A percentile compares a stretch with the other conserved stretches of the same genome.
Conservation (phyloP, 2,888 invertebrate species). For the Clitarchus hookeri region DNA sequence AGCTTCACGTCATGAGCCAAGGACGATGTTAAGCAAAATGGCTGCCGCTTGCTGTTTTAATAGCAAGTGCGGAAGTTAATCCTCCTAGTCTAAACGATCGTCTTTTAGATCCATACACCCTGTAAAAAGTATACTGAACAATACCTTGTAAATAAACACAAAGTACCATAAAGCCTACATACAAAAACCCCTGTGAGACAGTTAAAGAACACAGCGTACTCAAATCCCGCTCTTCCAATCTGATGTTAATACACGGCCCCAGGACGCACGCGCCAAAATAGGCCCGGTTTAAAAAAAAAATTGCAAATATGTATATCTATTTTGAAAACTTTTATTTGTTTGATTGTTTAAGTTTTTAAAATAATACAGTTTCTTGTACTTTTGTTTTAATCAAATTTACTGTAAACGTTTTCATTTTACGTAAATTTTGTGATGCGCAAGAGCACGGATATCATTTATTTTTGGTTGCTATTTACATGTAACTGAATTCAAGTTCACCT, state of each 20-base stretch:
- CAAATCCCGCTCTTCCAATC: neutral
- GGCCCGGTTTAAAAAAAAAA: neutral
- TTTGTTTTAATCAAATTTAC: too few species aligned
- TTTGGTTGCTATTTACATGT: too few species aligned
- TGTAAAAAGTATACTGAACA: neutral
- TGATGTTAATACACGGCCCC: too few species aligned
- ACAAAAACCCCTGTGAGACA: neutral
- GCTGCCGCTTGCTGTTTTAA: neutral
- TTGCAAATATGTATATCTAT: neutral
- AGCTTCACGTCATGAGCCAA: slow-evolving; percentile 12
- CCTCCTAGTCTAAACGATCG: neutral
- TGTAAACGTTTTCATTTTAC: too few species aligned
- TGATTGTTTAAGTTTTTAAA: neutral
- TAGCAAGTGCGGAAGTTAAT: neutral
- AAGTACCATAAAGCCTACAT: neutral
- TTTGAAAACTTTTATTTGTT: neutral
- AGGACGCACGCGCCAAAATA: neutral
- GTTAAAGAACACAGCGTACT: neutral
- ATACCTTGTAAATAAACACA: neutral
- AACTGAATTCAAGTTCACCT: too few species aligned
- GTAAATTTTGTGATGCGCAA: neutral
- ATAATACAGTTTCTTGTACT: neutral
- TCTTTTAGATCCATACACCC: neutral
- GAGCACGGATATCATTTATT: neutral
- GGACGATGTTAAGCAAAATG: slow-evolving; percentile 16